phyloP scores from a whole-genome alignment of 2,113 vertebrate genomes.

The Psephotus haematonotus region DNA sequence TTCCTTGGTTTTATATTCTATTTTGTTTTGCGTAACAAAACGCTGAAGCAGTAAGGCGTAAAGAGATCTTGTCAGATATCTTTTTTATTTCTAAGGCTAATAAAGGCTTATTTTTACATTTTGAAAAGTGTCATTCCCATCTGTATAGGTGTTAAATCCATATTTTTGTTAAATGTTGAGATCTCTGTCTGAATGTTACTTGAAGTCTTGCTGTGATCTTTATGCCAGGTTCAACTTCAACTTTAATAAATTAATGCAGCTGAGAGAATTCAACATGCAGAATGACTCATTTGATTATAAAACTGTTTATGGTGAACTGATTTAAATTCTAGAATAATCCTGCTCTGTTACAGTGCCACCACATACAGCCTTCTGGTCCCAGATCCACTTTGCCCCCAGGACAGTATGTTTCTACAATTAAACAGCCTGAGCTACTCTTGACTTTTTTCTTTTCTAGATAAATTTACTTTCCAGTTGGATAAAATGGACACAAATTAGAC shows the following conservation, averaged over 20 bases:
- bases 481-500: background rate
- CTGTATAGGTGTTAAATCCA: background rate
- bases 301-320: background rate
- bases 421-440: background rate
- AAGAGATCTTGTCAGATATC: background rate
- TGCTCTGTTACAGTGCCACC: background rate
- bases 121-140: background rate
- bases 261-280: background rate
- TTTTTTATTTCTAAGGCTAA: background rate
- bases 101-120: background rate
- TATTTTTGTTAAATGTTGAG: background rate
- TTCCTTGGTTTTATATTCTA: background rate
- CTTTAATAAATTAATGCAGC: background rate
- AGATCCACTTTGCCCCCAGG: background rate
- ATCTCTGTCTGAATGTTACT: background rate
- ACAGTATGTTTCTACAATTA: background rate
- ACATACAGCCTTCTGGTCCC: background rate
- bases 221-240: constrained; percentile 5
- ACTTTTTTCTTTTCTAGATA: background rate
- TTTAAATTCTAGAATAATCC: background rate
- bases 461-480: background rate
- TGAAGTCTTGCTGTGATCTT: background rate
- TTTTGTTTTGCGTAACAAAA: background rate
- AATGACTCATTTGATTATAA: constrained; percentile 20
- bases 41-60: background rate